phyloP scores from a whole-genome alignment of 2,888 invertebrate genomes.

The Eristalis arbustorum region DNA sequence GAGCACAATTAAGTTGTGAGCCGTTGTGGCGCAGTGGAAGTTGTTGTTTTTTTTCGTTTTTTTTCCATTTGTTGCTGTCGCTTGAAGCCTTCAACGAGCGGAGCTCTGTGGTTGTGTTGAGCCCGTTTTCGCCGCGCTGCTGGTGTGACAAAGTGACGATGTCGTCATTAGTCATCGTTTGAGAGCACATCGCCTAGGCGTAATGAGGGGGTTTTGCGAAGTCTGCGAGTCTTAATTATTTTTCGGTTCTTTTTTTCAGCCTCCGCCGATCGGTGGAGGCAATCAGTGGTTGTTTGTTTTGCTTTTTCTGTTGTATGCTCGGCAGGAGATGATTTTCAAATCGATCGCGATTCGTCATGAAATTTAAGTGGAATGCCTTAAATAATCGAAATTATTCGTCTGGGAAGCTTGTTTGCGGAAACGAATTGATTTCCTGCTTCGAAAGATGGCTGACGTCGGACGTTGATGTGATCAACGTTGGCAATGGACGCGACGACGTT shows the following conservation, averaged over 20 bases:
- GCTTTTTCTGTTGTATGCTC: neutral
- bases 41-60: constrained; percentile 11
- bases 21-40: constrained; percentile 38
- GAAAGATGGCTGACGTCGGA: neutral
- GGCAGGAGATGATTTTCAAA: neutral
- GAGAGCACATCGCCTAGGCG: neutral
- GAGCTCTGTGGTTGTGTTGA: neutral
- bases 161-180: constrained; percentile 64
- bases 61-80: neutral
- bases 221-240: neutral
- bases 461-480: neutral
- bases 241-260: neutral
- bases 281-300: neutral
- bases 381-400: neutral
- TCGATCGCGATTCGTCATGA: neutral
- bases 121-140: neutral
- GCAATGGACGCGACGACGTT: too few relatives aligned
- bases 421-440: neutral
- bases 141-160: constrained; percentile 32
- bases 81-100: constrained; percentile 12
- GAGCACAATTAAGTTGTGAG: constrained; percentile 63
- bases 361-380: neutral
- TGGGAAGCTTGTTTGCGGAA: neutral
- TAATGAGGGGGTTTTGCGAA: neutral
- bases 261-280: neutral